phyloP scores from a whole-genome alignment of 2,113 vertebrate species.

The Catharus minimus region DNA sequence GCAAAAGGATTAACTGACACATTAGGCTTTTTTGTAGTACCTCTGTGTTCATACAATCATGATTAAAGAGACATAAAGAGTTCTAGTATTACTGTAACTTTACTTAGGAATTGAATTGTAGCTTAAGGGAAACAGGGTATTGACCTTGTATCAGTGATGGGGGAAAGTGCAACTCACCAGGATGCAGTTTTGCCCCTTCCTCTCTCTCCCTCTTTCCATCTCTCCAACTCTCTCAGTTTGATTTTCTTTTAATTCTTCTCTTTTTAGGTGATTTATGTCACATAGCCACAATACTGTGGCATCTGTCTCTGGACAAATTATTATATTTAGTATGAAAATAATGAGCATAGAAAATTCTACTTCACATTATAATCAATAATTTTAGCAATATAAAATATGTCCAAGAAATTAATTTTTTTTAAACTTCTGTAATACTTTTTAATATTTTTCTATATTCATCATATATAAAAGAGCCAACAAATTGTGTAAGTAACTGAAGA shows the following conservation, averaged over 20 bases:
- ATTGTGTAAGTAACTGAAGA: neutral
- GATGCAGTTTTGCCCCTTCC: neutral
- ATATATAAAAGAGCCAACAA: neutral
- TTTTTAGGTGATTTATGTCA: neutral
- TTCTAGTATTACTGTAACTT: neutral
- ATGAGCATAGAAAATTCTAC: neutral
- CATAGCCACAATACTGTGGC: neutral
- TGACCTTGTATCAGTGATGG: neutral
- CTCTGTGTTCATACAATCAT: neutral
- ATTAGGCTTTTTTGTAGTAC: neutral
- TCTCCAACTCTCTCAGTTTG: neutral
- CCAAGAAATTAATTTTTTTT: neutral
- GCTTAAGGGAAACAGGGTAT: neutral
- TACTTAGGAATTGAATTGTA: neutral
- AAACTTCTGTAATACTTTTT: neutral
- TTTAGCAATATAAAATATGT: neutral
- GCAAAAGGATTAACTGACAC: neutral
- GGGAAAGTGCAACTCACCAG: neutral
- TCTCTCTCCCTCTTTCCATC: too few species aligned
- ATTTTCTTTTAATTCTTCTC: constrained; percentile 10
- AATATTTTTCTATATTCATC: neutral
- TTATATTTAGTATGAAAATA: neutral
- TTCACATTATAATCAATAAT: neutral
- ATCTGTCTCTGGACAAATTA: neutral
- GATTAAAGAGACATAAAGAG: neutral